A percentile compares a stretch with the other conserved stretches of the same genome.
Evolutionary conservation across 2,113 vertebrate species (phyloP).

Genomic region (Rhea americana): DNA sequence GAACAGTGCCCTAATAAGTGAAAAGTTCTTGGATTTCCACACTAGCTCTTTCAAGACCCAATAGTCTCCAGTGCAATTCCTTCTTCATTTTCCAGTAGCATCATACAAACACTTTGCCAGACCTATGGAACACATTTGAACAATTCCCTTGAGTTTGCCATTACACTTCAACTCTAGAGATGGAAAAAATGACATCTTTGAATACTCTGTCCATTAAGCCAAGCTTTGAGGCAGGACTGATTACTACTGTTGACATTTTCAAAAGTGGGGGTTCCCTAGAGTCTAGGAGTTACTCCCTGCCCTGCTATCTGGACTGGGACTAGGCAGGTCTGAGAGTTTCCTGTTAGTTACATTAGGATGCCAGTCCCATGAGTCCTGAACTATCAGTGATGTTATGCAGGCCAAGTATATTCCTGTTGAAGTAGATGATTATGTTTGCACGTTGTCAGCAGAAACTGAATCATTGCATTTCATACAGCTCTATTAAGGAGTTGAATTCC

Average conservation of each 20-base stretch:
- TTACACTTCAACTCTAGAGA: not conserved
- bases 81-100: not conserved
- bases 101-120: not conserved
- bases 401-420: not conserved
- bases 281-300: not conserved
- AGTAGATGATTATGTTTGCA: not conserved
- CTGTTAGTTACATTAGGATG: not conserved
- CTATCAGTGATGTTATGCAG: not conserved
- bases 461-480: not conserved
- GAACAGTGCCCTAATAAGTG: not conserved
- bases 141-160: not conserved
- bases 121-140: not conserved
- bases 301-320: not conserved
- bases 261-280: not conserved
- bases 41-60: not conserved
- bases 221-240: not conserved
- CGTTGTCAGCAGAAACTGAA: not conserved
- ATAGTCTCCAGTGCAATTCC: not conserved
- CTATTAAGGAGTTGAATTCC: not conserved
- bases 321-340: not conserved
- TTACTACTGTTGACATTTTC: not conserved
- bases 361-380: not conserved
- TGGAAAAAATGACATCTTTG: rapidly evolving
- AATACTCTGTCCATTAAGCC: not conserved
- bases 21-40: not conserved